Base-by-base conservation (phyloP, 1,140 invertebrate genomes). In the Drosophila malerkotliana region DNA sequence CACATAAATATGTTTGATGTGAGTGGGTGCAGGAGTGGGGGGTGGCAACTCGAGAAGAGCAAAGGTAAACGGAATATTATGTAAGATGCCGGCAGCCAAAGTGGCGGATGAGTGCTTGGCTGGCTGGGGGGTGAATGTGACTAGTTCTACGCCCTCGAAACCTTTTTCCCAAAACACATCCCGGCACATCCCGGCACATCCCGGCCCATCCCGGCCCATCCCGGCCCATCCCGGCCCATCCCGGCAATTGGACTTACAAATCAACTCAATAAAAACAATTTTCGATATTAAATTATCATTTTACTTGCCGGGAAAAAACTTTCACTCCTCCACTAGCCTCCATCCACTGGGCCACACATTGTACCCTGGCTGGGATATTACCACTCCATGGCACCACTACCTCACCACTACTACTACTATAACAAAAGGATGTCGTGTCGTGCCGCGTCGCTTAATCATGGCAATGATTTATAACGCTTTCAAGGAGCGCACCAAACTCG, bases 401-500 rank as follows among this genome's bases (percentile, higher is more conserved):
- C 34, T 12, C n/a, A 44, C 26, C 41, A 44, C 41, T 14, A 56
- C 57, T 71, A 63, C 52, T 57, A 63, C 49, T 81, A 73, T 74
- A 85, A 85, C 82, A 85, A 85, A 87, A 79, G 82, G 78, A 76
- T 87, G 83, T 87, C 77, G 77, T 80, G 77, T 77, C 82, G 82
- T 87, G 82, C 82, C 79, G 75, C 73, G 76, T 78, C 84, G 76
- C 83, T 88, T 88, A 88, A 88, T 88, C 83, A 88, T 88, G 83
- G 79, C 83, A 88, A 88, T 88, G 83, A 88, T 88, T 88, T 88
- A 88, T 88, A 88, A 88, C 76, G 83, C 83, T 88, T 88, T 88
- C 83, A 88, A 88, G 83, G 79, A 88, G 72, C 79, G 63, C 63
- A 71, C 72, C 79, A 88, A 88, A 83, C 84, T 88, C 79, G 59